Evolutionary conservation across 2,888 invertebrate species (phyloP).

Genomic region (Agriopis marginaria): DNA sequence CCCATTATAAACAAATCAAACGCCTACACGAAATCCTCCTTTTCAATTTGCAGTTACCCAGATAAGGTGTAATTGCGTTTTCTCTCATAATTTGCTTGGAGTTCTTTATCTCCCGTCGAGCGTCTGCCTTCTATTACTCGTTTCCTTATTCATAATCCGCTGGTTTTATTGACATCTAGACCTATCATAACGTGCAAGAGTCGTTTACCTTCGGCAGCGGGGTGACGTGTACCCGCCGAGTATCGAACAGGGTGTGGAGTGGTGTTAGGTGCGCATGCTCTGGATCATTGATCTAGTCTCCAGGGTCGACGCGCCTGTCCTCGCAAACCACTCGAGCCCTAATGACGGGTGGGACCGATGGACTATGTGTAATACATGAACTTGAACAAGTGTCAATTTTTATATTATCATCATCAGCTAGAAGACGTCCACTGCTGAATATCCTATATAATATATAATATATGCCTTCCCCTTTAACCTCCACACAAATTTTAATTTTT

Average conservation of each 20-base stretch:
- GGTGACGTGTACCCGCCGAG: slow-evolving; percentile 67
- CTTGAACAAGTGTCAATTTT: slow-evolving; percentile 3
- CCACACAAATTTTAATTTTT: too few relatives aligned
- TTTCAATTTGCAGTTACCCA: neutral
- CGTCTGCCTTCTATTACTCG: slow-evolving; percentile 10
- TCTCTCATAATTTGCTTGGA: neutral
- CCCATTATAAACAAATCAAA: slow-evolving; percentile 2
- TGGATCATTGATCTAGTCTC: slow-evolving; percentile 56
- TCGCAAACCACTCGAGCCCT: slow-evolving; percentile 24
- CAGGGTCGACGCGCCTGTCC: slow-evolving; percentile 54
- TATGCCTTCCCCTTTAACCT: too few relatives aligned
- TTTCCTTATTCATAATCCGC: slow-evolving; percentile 32
- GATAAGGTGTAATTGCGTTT: neutral
- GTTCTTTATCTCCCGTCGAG: neutral
- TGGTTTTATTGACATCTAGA: slow-evolving; percentile 56
- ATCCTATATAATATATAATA: too few relatives aligned
- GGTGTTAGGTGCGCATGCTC: slow-evolving; percentile 60
- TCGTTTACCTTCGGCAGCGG: slow-evolving; percentile 72
- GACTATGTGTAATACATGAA: slow-evolving; percentile 34
- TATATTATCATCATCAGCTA: neutral
- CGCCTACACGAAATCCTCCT: slow-evolving; percentile 2
- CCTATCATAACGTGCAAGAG: slow-evolving; percentile 79
- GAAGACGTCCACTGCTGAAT: too few relatives aligned
- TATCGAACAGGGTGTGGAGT: slow-evolving; percentile 56
- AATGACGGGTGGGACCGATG: slow-evolving; percentile 34